Evolutionary conservation across 2,888 invertebrate species (phyloP), one percentile per base, ranked within the genome.

Genomic region (Ceratothoa steindachneri): DNA sequence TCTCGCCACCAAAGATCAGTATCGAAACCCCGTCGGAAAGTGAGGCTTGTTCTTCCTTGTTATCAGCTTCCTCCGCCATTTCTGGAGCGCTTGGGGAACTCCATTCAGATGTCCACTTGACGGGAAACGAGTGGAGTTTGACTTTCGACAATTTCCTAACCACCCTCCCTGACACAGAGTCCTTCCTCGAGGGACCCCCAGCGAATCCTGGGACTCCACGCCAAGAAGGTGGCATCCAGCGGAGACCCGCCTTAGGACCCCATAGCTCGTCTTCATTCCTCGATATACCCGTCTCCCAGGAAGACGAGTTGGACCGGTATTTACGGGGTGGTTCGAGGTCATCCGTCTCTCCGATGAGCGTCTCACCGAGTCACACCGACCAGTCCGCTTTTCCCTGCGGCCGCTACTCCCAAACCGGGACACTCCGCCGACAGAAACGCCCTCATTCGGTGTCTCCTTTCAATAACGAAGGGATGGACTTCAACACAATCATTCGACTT

Each of bases 401-500:
- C 2, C 67, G 30, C 30, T 67, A 77, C 27, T 70, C 71, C 19
- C 76, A 74, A 3, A 69, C 74, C 68, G 74, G 74, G 22, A 69
- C 67, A 2, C 65, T 64, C 0, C 72, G 75, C 7, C 70, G 80
- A 7, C 28, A 67, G 52, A 79, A 76, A 41, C 67, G 80, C 24
- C 73, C 77, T 0, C 69, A 75, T 19, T 80, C 80, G 29, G 29
- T 72, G n/a, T 80, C 80, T 1, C 80, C 77, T 53, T 70, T 72
- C 60, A 71, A 68, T 52, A 30, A 31, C 3, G 81, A 80, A 22
- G 83, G 83, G 22, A 74, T 84, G 30, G 85, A 86, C 78, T 81
- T 85, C 68, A 83, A 83, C 72, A 82, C 82, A 31, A 81, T 85
- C 55, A 85, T 85, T 69, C 81, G 86, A 30, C 82, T 83, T 60